Evolutionary conservation across 1,140 invertebrate genomes (phyloP), one percentile per base, ranked within the genome.

Genomic region (Stenopsyche tienmushanensis): DNA sequence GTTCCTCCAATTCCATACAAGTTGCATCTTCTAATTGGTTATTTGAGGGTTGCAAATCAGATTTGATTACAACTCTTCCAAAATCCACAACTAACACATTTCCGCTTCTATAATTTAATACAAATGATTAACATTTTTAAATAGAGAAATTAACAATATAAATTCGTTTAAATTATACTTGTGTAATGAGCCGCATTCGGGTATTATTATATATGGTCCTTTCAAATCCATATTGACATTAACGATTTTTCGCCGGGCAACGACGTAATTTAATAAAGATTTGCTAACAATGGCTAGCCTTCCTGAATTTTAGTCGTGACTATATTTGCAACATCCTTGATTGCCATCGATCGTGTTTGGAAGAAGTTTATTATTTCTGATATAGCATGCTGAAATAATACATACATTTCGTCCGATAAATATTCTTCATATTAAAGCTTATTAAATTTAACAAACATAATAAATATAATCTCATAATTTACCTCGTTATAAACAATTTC

Each of bases 401-500:
- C 52, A 54, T 34, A 2, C 17, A 21, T 34, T 52, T 52, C 21
- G n/a, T n/a, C n/a, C n/a, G 1, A 24, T 25, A 7, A 21, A 9
- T 49, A 45, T 23, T 5, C 25, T 29, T 39, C 20, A 55, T 1
- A 55, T 34, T 34, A 13, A 34, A 5, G 29, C 13, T 7, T 34
- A 34, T 18, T 49, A 49, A 18, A 49, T 49, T 45, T 45, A 45
- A n/a, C 5, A 45, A 5, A 24, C 17, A 24, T 47, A 1, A 34
- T 49, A 24, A 2, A 29, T 21, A 26, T 29, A 3, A 17, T 23
- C 23, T 23, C n/a, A 21, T 69, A 13, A 72, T 72, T 78, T 80
- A 92, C 91, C 82, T 91, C 86, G 76, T 92, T 84, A 79, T 93
- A 93, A 42, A 88, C 83, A 15, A 91, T 77, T 82, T 94, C 92